These are phyloP conservation scores for Sinella curviseta DNA, from an alignment of 1,140 invertebrate genomes.

Conservation along the genomic window DNA sequence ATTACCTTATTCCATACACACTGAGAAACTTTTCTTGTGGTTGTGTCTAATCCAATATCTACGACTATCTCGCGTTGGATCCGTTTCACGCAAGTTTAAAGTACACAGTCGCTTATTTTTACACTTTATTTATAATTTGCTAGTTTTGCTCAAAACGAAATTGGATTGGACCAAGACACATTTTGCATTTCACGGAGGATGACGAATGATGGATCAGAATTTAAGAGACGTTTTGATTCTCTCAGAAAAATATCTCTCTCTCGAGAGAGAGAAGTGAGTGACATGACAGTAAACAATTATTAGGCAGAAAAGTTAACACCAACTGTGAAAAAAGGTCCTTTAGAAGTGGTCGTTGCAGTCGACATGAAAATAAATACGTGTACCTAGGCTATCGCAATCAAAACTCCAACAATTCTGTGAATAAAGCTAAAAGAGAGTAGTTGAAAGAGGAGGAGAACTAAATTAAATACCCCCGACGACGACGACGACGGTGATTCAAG, in stretches of 20 bases:
- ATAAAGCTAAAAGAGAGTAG: background rate
- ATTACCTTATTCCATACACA: no score
- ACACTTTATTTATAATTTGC: background rate
- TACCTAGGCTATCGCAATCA: background rate
- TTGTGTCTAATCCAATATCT: no score
- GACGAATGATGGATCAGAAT: background rate
- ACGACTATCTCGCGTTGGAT: no score
- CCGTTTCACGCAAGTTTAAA: background rate
- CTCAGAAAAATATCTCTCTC: no score
- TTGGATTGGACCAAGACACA: background rate
- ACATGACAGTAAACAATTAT: conserved; percentile 18
- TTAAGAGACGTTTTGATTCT: background rate
- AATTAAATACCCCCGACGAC: background rate
- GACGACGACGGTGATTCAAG: no score
- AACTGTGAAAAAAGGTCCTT: conserved; percentile 7
- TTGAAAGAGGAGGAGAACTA: background rate
- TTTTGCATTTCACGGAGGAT: background rate
- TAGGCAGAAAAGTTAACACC: background rate
- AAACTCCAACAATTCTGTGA: background rate
- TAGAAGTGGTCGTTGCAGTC: background rate
- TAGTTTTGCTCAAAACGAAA: background rate
- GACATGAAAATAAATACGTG: background rate
- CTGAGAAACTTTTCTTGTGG: no score
- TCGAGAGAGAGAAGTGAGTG: background rate
- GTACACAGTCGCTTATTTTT: no score